Evolutionary conservation across 2,113 vertebrate genomes (phyloP), one percentile per base, ranked within the genome.

Genomic region (Hydrochoerus hydrochaeris): DNA sequence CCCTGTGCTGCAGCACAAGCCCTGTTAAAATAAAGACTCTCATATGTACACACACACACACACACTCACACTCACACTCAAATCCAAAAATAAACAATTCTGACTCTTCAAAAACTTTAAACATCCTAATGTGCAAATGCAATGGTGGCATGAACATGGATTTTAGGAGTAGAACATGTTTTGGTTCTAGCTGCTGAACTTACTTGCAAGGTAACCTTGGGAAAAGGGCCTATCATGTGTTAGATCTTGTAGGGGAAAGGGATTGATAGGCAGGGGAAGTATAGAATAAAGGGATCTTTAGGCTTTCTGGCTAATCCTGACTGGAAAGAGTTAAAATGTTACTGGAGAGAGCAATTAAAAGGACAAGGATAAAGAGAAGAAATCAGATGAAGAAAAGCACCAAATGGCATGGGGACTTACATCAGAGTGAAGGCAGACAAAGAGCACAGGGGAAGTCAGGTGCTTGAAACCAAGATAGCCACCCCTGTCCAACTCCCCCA

Each of bases 111-210:
- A 92, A 62, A 24, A 92, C 1, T 52, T 52, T 90, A 63, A 81
- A 78, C n/a, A 90, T 14, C 57, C 9, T 17, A 88, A 49, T 52
- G 28, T 83, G 49, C 44, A 90, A 90, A 80, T 86, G 10, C 38
- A 73, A 52, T 52, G 52, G 38, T 49, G 28, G 62, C 28, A 44
- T 54, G 30, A 85, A 95, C 3, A 63, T 38, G 49, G 20, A 16
- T 62, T 96, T 81, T 73, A 62, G 41, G 41, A 81, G 41, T 32
- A 32, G n/a, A 77, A 57, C 1, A 38, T 81, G 81, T 84, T 95
- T 89, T 82, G 28, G 26, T 95, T 90, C 41, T 41, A 91, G 52
- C 84, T 97, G 95, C 60, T 91, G 75, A 87, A 92, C 7, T 69
- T 82, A 95, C 24, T 95, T 96, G 60, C 28, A 91, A 49, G 46